These are phyloP conservation scores for Silurus glanis DNA, from an alignment of 2,113 vertebrate species.

Conservation along the genomic window DNA sequence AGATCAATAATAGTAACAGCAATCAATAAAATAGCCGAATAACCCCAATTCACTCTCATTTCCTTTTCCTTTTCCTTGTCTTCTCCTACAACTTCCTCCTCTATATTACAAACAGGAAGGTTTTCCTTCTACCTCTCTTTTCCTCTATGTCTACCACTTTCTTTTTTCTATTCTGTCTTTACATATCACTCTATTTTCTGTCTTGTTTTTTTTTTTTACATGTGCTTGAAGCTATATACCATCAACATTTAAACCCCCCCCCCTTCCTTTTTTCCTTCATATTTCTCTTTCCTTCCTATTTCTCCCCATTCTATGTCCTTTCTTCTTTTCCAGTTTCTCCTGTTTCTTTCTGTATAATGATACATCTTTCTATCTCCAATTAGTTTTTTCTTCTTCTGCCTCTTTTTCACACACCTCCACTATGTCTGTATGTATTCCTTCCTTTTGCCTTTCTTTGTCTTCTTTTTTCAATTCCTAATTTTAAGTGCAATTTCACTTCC, in stretches of 20 bases:
- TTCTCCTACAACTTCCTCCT: conserved; percentile 26
- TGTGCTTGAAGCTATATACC: neutral
- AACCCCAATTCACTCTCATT: neutral
- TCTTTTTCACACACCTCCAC: too few relatives aligned
- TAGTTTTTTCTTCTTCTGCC: too few relatives aligned
- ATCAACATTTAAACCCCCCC: neutral
- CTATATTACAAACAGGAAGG: neutral
- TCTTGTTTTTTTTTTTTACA: neutral
- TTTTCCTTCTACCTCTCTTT: neutral
- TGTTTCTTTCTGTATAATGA: too few relatives aligned
- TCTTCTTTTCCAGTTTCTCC: too few relatives aligned
- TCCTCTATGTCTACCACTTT: neutral
- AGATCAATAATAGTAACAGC: conserved; percentile 30
- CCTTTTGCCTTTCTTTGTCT: neutral
- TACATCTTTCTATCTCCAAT: too few relatives aligned
- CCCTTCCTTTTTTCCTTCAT: neutral
- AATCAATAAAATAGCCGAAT: conserved; percentile 5
- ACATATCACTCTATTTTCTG: neutral
- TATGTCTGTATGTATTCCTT: neutral
- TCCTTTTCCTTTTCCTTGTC: conserved; percentile 6
- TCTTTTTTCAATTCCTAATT: neutral
- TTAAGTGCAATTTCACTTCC: neutral
- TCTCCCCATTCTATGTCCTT: too few relatives aligned
- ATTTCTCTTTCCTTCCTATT: neutral
- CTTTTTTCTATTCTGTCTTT: neutral